These are phyloP conservation scores for Bilobella aurantiaca DNA, from an alignment of 1,140 invertebrate species.

Conservation along the genomic window DNA sequence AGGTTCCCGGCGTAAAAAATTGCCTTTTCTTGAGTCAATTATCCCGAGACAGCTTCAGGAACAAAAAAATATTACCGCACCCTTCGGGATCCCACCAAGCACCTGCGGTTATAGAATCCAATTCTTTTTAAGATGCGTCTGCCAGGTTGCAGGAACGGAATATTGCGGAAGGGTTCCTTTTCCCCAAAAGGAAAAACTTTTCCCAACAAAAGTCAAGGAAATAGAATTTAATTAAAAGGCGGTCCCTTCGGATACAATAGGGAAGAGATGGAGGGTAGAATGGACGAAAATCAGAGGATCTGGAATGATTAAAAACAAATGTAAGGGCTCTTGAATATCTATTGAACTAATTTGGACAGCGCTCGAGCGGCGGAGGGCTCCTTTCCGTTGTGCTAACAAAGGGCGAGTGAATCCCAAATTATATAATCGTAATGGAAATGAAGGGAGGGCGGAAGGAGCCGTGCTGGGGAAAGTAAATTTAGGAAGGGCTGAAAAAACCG, in stretches of 20 bases:
- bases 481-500: not conserved
- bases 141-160: too few relatives aligned
- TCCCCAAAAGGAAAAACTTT: too few relatives aligned
- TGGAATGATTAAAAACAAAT: slow-evolving; percentile 4
- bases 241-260: too few relatives aligned
- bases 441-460: not conserved
- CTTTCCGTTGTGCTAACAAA: not conserved
- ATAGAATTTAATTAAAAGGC: not conserved
- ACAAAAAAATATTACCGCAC: too few relatives aligned
- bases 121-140: too few relatives aligned
- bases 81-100: too few relatives aligned
- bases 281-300: not conserved
- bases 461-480: not conserved
- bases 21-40: too few relatives aligned
- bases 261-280: not conserved
- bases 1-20: too few relatives aligned
- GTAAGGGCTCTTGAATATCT: not conserved
- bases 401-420: not conserved
- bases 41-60: too few relatives aligned
- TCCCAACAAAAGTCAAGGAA: too few relatives aligned
- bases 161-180: too few relatives aligned
- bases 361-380: not conserved
- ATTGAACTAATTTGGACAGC: not conserved
- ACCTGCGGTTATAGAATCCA: too few relatives aligned
- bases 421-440: slow-evolving; percentile 8